phyloP scores from a whole-genome alignment of 2,113 vertebrate genomes.

The Anhinga anhinga region DNA sequence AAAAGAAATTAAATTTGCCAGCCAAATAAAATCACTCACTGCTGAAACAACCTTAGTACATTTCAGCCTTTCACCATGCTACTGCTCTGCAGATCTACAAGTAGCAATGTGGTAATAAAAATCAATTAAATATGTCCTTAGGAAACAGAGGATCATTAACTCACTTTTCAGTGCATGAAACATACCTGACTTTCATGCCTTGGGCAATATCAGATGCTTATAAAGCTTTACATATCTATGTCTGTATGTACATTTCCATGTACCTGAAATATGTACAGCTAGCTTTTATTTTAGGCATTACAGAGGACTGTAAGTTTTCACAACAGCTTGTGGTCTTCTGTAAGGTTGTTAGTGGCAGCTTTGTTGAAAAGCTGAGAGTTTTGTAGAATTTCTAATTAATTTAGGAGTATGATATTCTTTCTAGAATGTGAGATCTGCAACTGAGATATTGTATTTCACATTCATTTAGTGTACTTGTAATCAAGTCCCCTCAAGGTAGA shows the following conservation, averaged over 20 bases:
- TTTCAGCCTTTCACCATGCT: background rate
- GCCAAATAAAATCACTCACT: background rate
- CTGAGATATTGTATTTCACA: background rate
- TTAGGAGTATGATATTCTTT: background rate
- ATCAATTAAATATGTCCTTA: background rate
- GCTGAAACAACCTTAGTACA: background rate
- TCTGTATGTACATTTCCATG: background rate
- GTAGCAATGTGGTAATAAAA: background rate
- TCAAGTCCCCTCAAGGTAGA: background rate
- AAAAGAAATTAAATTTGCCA: conserved; percentile 8
- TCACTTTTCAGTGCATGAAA: background rate
- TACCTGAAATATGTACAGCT: background rate
- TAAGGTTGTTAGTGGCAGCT: background rate
- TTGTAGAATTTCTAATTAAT: background rate
- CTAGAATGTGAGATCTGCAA: background rate
- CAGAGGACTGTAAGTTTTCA: background rate
- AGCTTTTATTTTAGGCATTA: background rate
- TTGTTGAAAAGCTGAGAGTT: background rate
- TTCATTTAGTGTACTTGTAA: background rate
- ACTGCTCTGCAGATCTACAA: background rate
- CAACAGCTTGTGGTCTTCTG: background rate
- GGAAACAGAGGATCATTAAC: background rate
- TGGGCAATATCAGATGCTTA: background rate
- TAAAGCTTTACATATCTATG: background rate
- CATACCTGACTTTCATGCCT: background rate